Conservation (phyloP, 2,113 vertebrate species). For the Vulpes ferrilata region DNA sequence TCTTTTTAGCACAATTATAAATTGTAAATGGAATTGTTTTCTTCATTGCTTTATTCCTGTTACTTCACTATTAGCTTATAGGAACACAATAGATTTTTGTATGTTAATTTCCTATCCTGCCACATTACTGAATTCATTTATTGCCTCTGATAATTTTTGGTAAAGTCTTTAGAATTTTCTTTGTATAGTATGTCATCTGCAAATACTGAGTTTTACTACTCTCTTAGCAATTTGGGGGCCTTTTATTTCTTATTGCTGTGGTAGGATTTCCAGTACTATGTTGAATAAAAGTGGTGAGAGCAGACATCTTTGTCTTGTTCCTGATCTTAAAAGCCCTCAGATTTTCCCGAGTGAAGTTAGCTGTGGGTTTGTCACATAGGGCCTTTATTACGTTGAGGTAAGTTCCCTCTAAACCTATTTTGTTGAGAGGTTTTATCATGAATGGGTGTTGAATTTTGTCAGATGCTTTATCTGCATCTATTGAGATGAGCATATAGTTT, state of each 20-base stretch:
- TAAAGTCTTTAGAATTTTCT: background rate
- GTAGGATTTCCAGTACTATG: background rate
- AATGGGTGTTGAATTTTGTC: background rate
- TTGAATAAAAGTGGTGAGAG: background rate
- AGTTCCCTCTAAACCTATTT: background rate
- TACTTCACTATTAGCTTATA: background rate
- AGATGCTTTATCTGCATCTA: background rate
- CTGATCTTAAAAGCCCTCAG: background rate
- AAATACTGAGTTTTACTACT: background rate
- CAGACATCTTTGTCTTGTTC: background rate
- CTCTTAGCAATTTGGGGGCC: background rate
- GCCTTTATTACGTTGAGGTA: background rate
- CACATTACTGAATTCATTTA: background rate
- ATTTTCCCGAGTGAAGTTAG: background rate
- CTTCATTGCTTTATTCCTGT: background rate
- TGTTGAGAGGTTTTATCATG: background rate
- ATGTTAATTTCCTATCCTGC: background rate
- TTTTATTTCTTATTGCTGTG: background rate
- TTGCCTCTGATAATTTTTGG: background rate
- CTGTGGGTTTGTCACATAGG: background rate
- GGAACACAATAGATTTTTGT: background rate
- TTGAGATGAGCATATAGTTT: background rate
- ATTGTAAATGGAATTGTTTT: background rate
- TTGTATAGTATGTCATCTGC: background rate
- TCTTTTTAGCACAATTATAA: background rate